Percentiles rank a stretch among this genome's conserved stretches.
phyloP scores from a whole-genome alignment of 2,797 vertebrate species.

The Atherinosoma microstoma region DNA sequence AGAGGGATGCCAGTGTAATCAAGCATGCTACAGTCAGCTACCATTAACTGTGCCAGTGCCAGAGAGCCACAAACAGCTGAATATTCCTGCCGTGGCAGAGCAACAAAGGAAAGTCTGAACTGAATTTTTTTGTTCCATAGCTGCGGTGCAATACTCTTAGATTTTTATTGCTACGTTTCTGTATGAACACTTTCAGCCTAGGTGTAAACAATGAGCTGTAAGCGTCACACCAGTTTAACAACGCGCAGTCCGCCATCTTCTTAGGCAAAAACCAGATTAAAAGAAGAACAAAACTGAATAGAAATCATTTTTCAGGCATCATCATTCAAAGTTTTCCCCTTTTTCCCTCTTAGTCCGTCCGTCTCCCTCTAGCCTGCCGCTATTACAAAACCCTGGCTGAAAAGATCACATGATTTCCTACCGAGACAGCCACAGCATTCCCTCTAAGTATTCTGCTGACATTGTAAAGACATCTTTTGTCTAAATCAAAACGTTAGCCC shows the following conservation, averaged over 20 bases:
- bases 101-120: slow-evolving; percentile 75
- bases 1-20: slow-evolving; percentile 88
- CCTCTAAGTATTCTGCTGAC: slow-evolving; percentile 93
- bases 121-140: slow-evolving; percentile 35
- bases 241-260: slow-evolving; percentile 93
- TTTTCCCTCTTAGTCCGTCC: slow-evolving; percentile 80
- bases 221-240: slow-evolving; percentile 87
- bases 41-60: slow-evolving; percentile 83
- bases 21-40: slow-evolving; percentile 87
- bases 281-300: slow-evolving; percentile 70
- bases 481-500: slow-evolving; percentile 92
- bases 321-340: slow-evolving; percentile 86
- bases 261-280: slow-evolving; percentile 85
- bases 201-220: slow-evolving; percentile 84
- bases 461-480: slow-evolving; percentile 97
- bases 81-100: slow-evolving; percentile 65
- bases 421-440: slow-evolving; percentile 90
- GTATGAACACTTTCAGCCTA: slow-evolving; percentile 64
- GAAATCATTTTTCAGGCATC: slow-evolving; percentile 83
- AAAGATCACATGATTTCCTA: slow-evolving; percentile 90
- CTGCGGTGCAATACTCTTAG: slow-evolving; percentile 24
- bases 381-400: slow-evolving; percentile 89
- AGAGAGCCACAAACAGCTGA: slow-evolving; percentile 61
- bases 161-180: slow-evolving; percentile 58
- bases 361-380: slow-evolving; percentile 85